Evolutionary conservation across 2,888 invertebrate species (phyloP), one percentile per base, ranked within the genome.

Genomic region (Oscheius myriophilus): DNA sequence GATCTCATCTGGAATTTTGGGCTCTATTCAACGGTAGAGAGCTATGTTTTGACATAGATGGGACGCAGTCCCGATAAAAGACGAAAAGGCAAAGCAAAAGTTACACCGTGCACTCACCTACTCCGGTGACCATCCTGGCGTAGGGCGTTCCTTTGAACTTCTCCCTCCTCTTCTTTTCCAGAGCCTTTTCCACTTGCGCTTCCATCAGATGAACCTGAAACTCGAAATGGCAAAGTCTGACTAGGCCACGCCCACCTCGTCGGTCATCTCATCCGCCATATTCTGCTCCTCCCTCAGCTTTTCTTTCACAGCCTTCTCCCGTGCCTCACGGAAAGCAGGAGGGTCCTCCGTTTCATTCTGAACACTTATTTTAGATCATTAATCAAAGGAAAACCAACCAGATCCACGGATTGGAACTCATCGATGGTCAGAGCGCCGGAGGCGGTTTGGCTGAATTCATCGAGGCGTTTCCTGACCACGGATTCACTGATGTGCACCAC

Each of bases 401-500:
- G 89, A 87, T 98, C 96, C 0, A 97, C 93, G 0, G 92, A 93
- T 92, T 95, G 93, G 87, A 98, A 98, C 89, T 98, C 96, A 81
- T 97, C 96, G 33, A 96, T 89, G 0, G 97, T 96, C 63, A 98
- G 89, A 11, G 92, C 92, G 85, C 96, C 94, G 14, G 96, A 95
- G 0, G 97, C 95, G 0, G 98, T 98, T 81, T 95, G 94, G 0
- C 95, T 94, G 87, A 98, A 98, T 89, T 98, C 98, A 39, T 92
- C 90, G 46, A 98, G 89, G 70, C 86, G 76, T 54, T 83, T 83
- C 43, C 84, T 52, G 7, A 86, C 81, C 59, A 85, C 86, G 3
- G 78, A 70, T 65, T 85, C 83, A 73, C 81, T 82, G 58, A 87
- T 84, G 57, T 86, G 83, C 26, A 86, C 86, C 14, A 86, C 80